Evolutionary conservation across 2,797 vertebrate genomes (phyloP).

Genomic region (Pantherophis vulpinus): DNA sequence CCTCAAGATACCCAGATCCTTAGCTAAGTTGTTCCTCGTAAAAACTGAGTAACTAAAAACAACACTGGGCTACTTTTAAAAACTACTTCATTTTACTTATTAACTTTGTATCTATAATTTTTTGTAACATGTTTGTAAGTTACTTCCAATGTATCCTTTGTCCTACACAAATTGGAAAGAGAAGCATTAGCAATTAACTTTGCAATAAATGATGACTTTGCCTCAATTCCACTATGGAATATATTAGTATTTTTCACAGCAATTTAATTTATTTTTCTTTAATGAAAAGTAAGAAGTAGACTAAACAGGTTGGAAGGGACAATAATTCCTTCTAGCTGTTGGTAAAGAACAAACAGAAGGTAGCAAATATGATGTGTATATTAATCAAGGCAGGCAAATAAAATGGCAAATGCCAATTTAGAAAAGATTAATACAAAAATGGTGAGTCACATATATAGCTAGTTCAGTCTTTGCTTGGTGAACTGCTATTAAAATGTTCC

Average conservation of each 20-base stretch:
- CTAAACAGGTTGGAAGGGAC: slow-evolving; percentile 1
- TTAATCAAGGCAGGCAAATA: slow-evolving; percentile 15
- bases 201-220: background rate
- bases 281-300: background rate
- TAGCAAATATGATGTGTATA: background rate
- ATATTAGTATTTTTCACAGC: background rate
- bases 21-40: background rate
- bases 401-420: slow-evolving; percentile 28
- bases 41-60: background rate
- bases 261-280: slow-evolving; percentile 12
- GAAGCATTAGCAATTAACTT: background rate
- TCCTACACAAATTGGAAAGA: background rate
- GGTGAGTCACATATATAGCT: slow-evolving; percentile 3
- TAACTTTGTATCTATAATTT: background rate
- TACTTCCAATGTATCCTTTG: background rate
- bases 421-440: slow-evolving; percentile 25
- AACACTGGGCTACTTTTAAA: background rate
- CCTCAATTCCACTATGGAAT: background rate
- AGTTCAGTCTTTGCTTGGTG: slow-evolving; percentile 15
- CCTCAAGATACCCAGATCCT: background rate
- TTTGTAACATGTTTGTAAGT: background rate
- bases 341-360: slow-evolving; percentile 23
- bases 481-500: slow-evolving; percentile 42
- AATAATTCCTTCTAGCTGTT: slow-evolving; percentile 4
- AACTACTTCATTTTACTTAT: background rate